phyloP scores from a whole-genome alignment of 2,113 vertebrate genomes.

The Pollachius pollachius region DNA sequence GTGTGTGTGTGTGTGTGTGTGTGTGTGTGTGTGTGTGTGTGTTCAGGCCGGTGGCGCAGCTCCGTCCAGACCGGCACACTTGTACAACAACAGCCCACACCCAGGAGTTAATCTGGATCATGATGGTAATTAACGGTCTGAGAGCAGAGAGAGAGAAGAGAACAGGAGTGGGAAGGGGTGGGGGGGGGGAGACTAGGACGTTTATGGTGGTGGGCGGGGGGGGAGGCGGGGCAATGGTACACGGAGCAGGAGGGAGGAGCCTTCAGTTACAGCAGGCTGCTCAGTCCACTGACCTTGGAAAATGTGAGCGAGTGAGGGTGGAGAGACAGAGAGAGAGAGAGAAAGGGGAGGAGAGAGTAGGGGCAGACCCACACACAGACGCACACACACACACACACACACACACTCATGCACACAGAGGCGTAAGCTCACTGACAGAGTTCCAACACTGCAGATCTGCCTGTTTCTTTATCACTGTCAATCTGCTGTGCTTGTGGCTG shows the following conservation, averaged over 20 bases:
- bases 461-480: conserved; percentile 22
- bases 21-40: background rate
- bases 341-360: conserved; percentile 11
- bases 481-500: conserved; percentile 17
- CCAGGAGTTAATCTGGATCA: conserved; percentile 70
- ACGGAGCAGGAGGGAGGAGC: conserved; percentile 46
- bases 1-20: background rate
- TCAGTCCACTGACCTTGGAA: conserved; percentile 68
- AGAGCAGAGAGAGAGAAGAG: conserved; percentile 15
- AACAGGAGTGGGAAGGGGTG: background rate
- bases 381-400: background rate
- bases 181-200: background rate
- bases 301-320: conserved; percentile 3
- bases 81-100: conserved; percentile 45
- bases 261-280: conserved; percentile 4
- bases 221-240: conserved; percentile 29
- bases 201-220: background rate
- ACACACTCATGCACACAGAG: conserved; percentile 12
- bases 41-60: conserved; percentile 13
- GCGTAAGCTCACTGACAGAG: conserved; percentile 49
- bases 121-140: conserved; percentile 54
- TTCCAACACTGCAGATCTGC: conserved; percentile 58
- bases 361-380: conserved; percentile 8
- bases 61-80: conserved; percentile 7
- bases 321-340: background rate